Evolutionary conservation across 2,113 vertebrate species (phyloP).

Genomic region (Galbula dea): DNA sequence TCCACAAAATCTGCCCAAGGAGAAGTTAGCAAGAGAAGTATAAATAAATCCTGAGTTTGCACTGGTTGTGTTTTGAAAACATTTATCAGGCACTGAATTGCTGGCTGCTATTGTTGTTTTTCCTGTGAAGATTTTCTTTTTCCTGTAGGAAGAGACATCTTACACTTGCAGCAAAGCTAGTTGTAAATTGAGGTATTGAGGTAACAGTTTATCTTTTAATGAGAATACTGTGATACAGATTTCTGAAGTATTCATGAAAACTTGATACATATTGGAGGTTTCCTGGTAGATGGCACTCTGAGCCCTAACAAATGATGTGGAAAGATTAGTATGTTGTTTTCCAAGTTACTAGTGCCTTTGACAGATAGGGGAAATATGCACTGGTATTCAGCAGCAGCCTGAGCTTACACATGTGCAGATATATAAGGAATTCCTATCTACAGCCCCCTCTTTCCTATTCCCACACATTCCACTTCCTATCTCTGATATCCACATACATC

Average conservation of each 20-base stretch:
- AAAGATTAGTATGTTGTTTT: not conserved
- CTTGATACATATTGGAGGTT: not conserved
- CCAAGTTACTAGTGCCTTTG: not conserved
- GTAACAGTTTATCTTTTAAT: not conserved
- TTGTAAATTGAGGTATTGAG: not conserved
- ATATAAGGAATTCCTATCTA: not conserved
- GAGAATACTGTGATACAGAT: not conserved
- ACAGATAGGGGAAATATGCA: not conserved
- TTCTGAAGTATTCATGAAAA: not conserved
- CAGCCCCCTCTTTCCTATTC: not conserved
- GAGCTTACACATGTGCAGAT: not conserved
- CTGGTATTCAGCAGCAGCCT: not conserved
- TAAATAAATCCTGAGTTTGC: not conserved
- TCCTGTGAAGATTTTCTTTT: not conserved
- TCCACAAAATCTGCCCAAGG: not conserved
- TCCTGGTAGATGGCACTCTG: not conserved
- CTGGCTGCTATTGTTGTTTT: not conserved
- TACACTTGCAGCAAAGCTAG: not conserved
- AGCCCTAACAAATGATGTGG: not conserved
- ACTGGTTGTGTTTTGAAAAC: not conserved
- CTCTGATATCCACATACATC: not conserved
- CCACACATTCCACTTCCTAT: not conserved
- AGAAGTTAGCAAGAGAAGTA: not conserved
- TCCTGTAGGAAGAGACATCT: not conserved
- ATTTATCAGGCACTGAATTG: not conserved